Percentiles rank a stretch among this genome's conserved stretches.
Conservation (phyloP, 2,113 vertebrate genomes). For the Falcunculus frontatus region DNA sequence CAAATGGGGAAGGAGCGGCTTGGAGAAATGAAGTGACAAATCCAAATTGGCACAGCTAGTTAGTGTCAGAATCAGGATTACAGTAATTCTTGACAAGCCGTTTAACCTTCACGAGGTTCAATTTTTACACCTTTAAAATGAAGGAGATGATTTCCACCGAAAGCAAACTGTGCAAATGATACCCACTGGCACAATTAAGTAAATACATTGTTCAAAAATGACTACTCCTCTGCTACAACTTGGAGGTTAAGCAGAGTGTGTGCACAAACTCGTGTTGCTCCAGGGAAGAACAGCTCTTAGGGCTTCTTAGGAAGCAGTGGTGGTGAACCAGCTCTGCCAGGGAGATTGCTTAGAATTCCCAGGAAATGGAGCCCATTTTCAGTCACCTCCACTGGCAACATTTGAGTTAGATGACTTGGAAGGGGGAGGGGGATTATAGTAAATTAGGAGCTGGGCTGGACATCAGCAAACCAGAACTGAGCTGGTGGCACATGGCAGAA, state of each 20-base stretch:
- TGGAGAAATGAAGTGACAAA: constrained; percentile 65
- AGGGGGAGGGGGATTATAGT: not conserved
- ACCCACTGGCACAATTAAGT: constrained; percentile 31
- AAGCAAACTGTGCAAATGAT: constrained; percentile 36
- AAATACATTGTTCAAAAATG: constrained; percentile 43
- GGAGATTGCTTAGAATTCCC: not conserved
- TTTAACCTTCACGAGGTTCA: constrained; percentile 48
- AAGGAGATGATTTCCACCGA: not conserved
- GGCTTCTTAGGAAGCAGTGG: not conserved
- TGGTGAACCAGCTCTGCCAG: not conserved
- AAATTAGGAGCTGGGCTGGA: not conserved
- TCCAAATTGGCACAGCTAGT: constrained; percentile 64
- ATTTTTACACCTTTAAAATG: constrained; percentile 59
- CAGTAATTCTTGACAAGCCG: constrained; percentile 61
- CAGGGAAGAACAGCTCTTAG: not conserved
- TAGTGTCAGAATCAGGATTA: constrained; percentile 64
- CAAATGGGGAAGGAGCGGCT: constrained; percentile 45
- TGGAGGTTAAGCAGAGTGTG: not conserved
- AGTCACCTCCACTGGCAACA: not conserved
- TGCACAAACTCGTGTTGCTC: not conserved
- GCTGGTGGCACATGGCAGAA: not conserved
- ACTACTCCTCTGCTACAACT: not conserved
- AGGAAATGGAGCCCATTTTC: not conserved
- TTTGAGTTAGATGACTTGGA: not conserved
- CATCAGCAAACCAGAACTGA: not conserved